These are phyloP conservation scores for Thaumetopoea pityocampa DNA, from an alignment of 1,140 invertebrate genomes.

Conservation along the genomic window DNA sequence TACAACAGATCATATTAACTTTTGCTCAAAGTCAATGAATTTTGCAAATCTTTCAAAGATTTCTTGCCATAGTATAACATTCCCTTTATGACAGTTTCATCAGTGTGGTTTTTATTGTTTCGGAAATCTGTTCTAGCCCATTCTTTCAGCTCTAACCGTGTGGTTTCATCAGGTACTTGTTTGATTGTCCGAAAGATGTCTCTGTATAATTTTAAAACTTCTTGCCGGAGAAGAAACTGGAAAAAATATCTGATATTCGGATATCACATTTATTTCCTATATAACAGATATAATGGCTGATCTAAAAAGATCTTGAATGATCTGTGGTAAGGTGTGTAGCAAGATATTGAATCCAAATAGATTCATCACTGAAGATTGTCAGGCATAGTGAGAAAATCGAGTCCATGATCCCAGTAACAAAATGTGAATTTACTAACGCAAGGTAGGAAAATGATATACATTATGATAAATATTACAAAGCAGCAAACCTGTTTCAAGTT, in stretches of 20 bases:
- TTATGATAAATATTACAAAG: conserved; percentile 10
- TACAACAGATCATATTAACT: conserved; percentile 21
- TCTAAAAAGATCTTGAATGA: too few species aligned
- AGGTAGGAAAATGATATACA: too few species aligned
- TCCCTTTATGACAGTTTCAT: conserved; percentile 83
- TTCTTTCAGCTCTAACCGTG: conserved; percentile 79
- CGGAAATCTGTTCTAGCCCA: conserved; percentile 85
- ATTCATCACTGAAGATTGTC: too few species aligned
- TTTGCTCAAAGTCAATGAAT: conserved; percentile 77
- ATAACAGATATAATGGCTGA: too few species aligned
- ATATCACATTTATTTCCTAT: too few species aligned
- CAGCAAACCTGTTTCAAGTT: conserved; percentile 77
- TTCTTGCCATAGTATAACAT: conserved; percentile 82
- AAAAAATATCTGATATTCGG: conserved; percentile 26
- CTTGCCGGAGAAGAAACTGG: conserved; percentile 86
- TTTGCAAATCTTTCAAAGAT: conserved; percentile 80
- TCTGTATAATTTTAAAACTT: conserved; percentile 86
- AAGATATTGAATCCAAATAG: too few species aligned
- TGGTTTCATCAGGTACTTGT: conserved; percentile 79
- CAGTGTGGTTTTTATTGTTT: conserved; percentile 79
- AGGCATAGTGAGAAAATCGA: too few species aligned
- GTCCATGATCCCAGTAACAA: too few species aligned
- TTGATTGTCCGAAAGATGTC: conserved; percentile 82
- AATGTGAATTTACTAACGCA: too few species aligned
- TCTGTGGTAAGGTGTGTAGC: too few species aligned